Evolutionary conservation across 2,797 vertebrate genomes (phyloP).

Genomic region (Atherinosoma microstoma): DNA sequence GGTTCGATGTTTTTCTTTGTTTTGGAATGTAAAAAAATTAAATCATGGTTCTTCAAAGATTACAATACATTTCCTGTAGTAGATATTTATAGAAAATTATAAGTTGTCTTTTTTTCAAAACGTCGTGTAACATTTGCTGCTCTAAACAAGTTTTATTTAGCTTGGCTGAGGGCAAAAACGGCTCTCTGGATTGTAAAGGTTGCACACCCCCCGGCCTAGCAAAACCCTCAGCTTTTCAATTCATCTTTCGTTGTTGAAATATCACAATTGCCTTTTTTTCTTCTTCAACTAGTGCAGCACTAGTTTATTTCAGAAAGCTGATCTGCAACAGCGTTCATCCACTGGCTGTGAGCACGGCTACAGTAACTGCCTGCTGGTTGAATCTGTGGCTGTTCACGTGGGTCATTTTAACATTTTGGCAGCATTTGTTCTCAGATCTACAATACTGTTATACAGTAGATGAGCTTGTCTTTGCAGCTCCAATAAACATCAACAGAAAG

Average conservation of each 20-base stretch:
- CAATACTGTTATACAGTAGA: not conserved
- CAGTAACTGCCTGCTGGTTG: not conserved
- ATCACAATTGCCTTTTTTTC: not conserved
- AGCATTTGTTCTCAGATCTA: conserved; percentile 6
- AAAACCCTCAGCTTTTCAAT: not conserved
- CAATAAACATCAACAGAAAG: not conserved
- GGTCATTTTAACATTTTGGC: not conserved
- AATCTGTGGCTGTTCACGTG: not conserved
- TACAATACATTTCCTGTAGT: no score
- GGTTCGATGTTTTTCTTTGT: no score
- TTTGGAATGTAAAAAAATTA: no score
- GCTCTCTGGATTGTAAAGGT: no score
- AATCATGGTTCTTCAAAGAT: no score
- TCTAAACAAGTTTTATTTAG: no score
- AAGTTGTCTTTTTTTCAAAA: no score
- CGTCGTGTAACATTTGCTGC: no score
- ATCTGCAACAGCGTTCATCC: not conserved
- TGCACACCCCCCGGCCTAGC: not conserved
- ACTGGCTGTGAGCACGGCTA: conserved; percentile 9
- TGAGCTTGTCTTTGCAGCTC: conserved; percentile 2
- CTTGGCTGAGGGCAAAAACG: no score
- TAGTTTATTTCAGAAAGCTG: not conserved
- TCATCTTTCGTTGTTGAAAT: not conserved
- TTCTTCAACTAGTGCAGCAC: not conserved
- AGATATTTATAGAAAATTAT: no score